Evolutionary conservation across 2,888 invertebrate species (phyloP).

Genomic region (Luperina nickerlii): DNA sequence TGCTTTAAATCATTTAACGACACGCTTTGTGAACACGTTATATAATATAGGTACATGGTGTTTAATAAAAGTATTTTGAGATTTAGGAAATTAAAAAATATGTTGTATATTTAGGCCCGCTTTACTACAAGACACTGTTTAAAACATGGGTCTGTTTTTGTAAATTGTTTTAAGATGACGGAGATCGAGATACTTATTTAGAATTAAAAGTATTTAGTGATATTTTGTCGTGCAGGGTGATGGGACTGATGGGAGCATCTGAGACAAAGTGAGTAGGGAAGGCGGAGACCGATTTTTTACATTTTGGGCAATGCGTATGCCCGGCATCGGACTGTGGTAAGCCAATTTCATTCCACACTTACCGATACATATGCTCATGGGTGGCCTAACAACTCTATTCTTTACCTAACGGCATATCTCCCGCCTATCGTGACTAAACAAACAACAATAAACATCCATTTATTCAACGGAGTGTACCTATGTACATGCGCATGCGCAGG

Average conservation of each 20-base stretch:
- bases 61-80: conserved; percentile 12
- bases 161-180: not conserved
- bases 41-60: conserved; percentile 3
- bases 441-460: conserved; percentile 39
- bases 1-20: conserved; percentile 38
- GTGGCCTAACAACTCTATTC: not conserved
- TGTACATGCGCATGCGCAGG: conserved; percentile 57
- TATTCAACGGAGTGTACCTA: conserved; percentile 23
- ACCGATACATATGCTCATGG: not conserved
- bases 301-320: not conserved
- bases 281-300: too few relatives aligned
- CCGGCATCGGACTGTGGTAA: not conserved
- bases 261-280: too few relatives aligned
- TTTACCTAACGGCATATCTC: conserved; percentile 17
- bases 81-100: conserved; percentile 7
- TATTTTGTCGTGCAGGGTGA: too few relatives aligned
- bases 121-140: not conserved
- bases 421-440: conserved; percentile 44
- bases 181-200: not conserved
- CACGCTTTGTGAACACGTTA: conserved; percentile 23
- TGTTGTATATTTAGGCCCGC: not conserved
- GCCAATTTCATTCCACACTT: too few relatives aligned
- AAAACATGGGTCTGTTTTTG: not conserved
- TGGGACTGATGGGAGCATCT: too few relatives aligned
- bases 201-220: too few relatives aligned